Conservation (phyloP, 2,113 vertebrate species). For the Campylomormyrus tamandua region DNA sequence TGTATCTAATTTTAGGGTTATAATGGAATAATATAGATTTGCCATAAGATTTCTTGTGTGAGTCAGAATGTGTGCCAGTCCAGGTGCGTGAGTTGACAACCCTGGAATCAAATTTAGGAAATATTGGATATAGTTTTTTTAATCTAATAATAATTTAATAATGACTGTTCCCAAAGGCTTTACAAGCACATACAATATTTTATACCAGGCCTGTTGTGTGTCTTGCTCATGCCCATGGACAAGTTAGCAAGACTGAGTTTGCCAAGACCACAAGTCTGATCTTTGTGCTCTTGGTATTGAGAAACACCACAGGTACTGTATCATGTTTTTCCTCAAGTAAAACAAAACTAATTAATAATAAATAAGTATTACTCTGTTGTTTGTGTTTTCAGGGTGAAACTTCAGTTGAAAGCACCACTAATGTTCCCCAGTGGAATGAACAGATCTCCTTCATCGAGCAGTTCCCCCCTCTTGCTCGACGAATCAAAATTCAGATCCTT, state of each 20-base stretch:
- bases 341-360: background rate
- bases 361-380: background rate
- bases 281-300: background rate
- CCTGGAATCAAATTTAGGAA: background rate
- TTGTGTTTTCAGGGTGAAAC: slow-evolving; percentile 74
- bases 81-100: background rate
- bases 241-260: background rate
- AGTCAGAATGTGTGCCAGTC: too few relatives aligned
- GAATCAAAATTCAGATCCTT: slow-evolving; percentile 77
- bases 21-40: too few relatives aligned
- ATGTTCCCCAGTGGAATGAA: slow-evolving; percentile 77
- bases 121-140: background rate
- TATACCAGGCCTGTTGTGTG: background rate
- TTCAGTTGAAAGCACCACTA: slow-evolving; percentile 63
- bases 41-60: too few relatives aligned
- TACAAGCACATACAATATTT: background rate
- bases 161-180: background rate
- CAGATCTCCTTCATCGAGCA: slow-evolving; percentile 89
- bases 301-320: background rate
- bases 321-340: background rate
- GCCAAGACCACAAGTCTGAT: background rate
- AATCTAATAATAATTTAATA: background rate
- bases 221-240: too few relatives aligned
- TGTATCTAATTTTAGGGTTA: too few relatives aligned
- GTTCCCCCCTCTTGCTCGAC: slow-evolving; percentile 78